Base-by-base conservation (phyloP, 2,888 invertebrate genomes). In the Synergus laeviventris region DNA sequence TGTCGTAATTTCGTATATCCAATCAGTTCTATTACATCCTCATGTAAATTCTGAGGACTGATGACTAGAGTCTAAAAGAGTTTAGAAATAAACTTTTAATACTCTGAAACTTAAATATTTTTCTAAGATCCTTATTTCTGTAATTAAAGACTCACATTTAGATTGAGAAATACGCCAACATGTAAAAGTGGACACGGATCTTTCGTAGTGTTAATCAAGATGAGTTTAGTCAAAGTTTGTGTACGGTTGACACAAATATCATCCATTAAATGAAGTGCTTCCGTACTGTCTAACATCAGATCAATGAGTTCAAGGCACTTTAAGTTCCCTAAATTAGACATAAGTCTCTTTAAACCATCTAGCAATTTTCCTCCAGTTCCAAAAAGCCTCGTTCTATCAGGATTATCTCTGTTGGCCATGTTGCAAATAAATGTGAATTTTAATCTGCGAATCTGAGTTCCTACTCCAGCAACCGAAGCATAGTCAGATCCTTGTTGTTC, bases 361-460 rank as follows among this genome's bases (percentile, higher is more conserved):
- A 95, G 86, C 12, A 95, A 88, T 89, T 94, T 94, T 75, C 95
- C 95, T 7, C 96, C 96, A 0, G 97, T 97, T 42, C 97, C 97
- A 87, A 95, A 96, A 0, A 96, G 91, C 81, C 93, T 91, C 60
- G 94, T 91, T 79, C 93, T 91, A 85, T 94, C 94, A 0, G 93
- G 93, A 87, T 94, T 94, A 59, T 93, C 93, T 62, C 93, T 91
- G 61, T 92, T 93, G 0, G 94, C 93, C 94, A 95, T 94, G 83
- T 95, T 94, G 88, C 95, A 96, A 1, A 95, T 94, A 89, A 96
- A 96, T 1, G 94, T 94, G 85, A 96, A 96, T 80, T 93, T 93
- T 21, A 95, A 90, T 11, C 93, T 92, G 42, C 92, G 92, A 76
- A 95, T 93, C 66, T 93, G 92, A 1, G 89, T 89, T 0, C 94